Evolutionary conservation across 2,113 vertebrate genomes (phyloP).

Genomic region (Cariama cristata): DNA sequence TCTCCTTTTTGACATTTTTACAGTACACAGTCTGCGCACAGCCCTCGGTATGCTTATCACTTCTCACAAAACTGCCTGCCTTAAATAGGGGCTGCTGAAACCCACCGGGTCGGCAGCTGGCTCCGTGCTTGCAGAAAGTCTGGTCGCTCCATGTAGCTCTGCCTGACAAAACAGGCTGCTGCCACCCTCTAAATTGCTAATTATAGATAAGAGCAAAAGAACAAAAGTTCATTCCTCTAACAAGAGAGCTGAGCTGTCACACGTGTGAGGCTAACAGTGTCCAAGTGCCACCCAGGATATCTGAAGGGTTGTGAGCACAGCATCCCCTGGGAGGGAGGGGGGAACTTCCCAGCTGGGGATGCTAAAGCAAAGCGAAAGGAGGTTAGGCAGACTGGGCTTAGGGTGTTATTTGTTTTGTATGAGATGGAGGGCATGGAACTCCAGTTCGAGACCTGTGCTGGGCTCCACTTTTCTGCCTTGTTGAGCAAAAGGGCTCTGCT

Average conservation of each 20-base stretch:
- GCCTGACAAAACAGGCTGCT: not conserved
- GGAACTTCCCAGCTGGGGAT: not conserved
- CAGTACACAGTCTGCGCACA: not conserved
- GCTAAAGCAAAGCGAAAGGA: not conserved
- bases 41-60: not conserved
- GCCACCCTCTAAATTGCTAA: slow-evolving; percentile 12
- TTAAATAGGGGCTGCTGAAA: not conserved
- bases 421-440: not conserved
- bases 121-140: not conserved
- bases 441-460: not conserved
- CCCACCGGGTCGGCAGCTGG: not conserved
- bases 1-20: not conserved
- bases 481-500: not conserved
- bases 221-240: not conserved
- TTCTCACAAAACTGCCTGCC: not conserved
- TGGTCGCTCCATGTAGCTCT: not conserved
- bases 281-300: not conserved
- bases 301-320: not conserved
- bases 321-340: not conserved
- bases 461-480: not conserved
- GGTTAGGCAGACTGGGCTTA: not conserved
- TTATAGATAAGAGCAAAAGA: not conserved
- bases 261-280: fast-evolving
- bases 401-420: not conserved
- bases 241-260: not conserved